These are phyloP conservation scores for Heliconius ismenius DNA, from an alignment of 2,888 invertebrate species.

Conservation along the genomic window DNA sequence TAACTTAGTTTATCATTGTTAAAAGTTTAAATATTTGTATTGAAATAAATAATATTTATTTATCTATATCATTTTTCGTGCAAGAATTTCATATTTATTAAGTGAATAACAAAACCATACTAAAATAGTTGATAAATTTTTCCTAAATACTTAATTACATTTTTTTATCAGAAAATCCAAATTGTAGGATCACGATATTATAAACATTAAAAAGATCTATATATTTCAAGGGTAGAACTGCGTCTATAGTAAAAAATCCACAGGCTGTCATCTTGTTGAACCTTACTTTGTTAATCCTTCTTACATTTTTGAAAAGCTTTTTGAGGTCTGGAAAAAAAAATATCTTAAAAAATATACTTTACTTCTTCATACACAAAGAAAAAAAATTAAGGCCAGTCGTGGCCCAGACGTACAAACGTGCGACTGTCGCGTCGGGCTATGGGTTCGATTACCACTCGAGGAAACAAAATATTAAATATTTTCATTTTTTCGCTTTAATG, in stretches of 20 bases:
- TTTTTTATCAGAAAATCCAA: constrained; percentile 43
- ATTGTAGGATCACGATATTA: constrained; percentile 52
- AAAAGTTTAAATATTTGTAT: not conserved
- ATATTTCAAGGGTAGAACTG: constrained; percentile 46
- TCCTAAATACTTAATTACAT: not conserved
- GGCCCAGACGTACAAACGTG: no score
- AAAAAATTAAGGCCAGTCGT: no score
- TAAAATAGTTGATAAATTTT: no score
- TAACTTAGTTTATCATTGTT: constrained; percentile 6
- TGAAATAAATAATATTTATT: not conserved
- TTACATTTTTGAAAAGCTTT: constrained; percentile 46
- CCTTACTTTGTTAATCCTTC: constrained; percentile 40
- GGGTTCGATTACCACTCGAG: no score
- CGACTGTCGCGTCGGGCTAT: no score
- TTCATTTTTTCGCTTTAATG: no score
- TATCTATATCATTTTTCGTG: not conserved
- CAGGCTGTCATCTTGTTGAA: constrained; percentile 50
- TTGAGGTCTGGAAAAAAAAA: constrained; percentile 22
- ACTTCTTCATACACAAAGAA: no score
- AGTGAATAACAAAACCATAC: no score
- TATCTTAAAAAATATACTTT: not conserved
- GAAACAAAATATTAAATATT: no score
- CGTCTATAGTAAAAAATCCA: constrained; percentile 50
- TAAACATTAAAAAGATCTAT: constrained; percentile 48
- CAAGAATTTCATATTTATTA: no score